Base-by-base conservation (phyloP, 92 coral and sea anemone genomes). In the Heteractis magnifica region DNA sequence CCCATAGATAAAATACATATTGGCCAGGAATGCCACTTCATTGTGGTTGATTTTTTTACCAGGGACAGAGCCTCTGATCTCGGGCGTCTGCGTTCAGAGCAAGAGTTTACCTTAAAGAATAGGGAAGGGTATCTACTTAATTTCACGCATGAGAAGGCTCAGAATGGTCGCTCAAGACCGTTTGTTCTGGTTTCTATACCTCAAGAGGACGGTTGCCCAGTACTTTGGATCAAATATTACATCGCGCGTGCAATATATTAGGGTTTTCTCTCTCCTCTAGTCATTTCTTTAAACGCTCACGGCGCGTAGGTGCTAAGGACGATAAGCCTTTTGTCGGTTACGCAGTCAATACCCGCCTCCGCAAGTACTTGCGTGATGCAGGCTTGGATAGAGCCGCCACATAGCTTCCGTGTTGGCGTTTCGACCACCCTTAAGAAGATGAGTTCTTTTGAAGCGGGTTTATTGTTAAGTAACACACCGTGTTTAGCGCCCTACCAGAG, bases 11-110 rank as follows among this genome's bases (percentile, higher is more conserved):
- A 86, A 77, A 15, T 88, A 88, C 77, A 20, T 85, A 48, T 71
- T 79, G 16, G 88, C 65, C 11, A 71, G 91, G 49, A 87, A 83
- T 51, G 68, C 77, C 59, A 48, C 13, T 86, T 87, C 23, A 76
- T 88, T 65, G 84, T 73, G 77, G 56, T 26, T 26, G 34, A 26
- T 26, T 26, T 26, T 1, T 26, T 26, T 26, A 26, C 34, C 0
- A 1, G 34, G n/a, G 65, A 82, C 59, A 75, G 85, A 59, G 85
- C 80, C 16, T 71, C 85, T 71, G 80, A 82, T 52, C 49, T 82
- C 68, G 85, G 80, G 18, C 78, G 85, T 49, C 19, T 82, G 6
- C 72, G 56, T 52, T 65, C 80, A 34, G 58, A 72, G 49, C 64
- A 71, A 49, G 85, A 71, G 56, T 65, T 72, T 55, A 65, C 62